A percentile compares a stretch with the other conserved stretches of the same genome.
phyloP scores from a whole-genome alignment of 2,888 invertebrate genomes.

The Drosophila antonietae region DNA sequence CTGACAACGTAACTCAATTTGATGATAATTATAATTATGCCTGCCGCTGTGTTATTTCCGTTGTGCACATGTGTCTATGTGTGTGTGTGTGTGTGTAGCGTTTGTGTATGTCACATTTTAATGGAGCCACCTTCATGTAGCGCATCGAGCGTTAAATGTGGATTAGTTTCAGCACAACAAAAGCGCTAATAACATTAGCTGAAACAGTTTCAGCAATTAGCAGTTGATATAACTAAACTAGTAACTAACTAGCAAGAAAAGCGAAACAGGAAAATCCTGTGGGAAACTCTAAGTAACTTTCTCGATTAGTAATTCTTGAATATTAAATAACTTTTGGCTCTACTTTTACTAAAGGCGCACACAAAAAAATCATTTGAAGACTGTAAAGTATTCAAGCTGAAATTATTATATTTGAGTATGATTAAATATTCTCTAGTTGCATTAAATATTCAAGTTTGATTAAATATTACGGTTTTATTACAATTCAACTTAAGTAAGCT shows the following conservation, averaged over 20 bases:
- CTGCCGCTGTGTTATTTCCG: conserved; percentile 58
- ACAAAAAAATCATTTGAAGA: too few relatives aligned
- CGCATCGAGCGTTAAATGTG: conserved; percentile 53
- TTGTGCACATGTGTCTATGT: conserved; percentile 5
- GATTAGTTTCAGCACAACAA: conserved; percentile 38
- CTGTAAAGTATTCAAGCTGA: too few relatives aligned
- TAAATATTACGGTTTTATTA: too few relatives aligned
- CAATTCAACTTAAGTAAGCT: too few relatives aligned
- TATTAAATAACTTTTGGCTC: background rate
- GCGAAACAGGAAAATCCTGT: background rate
- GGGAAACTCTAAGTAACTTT: background rate
- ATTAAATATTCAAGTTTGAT: too few relatives aligned
- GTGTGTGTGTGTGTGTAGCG: conserved; percentile 23
- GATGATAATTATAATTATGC: conserved; percentile 74
- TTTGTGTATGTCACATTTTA: conserved; percentile 29
- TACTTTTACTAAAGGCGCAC: background rate
- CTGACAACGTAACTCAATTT: conserved; percentile 74
- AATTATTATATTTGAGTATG: too few relatives aligned
- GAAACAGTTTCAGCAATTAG: conserved; percentile 27
- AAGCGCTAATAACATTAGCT: conserved; percentile 55
- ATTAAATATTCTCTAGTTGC: too few relatives aligned
- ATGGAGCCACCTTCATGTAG: conserved; percentile 43
- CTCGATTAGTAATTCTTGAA: background rate
- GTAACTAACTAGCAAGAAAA: too few relatives aligned
- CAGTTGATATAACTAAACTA: background rate